Percentiles rank a stretch among this genome's conserved stretches.
Conservation (phyloP, 1,140 invertebrate species). For the Tetragnatha versicolor region DNA sequence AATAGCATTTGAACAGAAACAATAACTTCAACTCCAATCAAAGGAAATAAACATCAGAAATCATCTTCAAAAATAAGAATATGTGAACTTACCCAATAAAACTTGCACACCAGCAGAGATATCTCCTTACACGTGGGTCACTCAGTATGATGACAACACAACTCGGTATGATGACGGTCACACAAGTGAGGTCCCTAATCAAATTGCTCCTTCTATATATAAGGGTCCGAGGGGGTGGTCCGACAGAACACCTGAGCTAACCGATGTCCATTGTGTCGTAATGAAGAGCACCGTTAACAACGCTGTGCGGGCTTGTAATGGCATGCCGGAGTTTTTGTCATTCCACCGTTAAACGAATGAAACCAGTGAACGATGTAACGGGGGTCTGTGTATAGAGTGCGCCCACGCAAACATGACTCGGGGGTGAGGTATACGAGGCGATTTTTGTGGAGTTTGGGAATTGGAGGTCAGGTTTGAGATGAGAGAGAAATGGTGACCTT, state of each 20-base stretch:
- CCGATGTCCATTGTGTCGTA: neutral
- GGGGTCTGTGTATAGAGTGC: neutral
- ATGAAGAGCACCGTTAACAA: neutral
- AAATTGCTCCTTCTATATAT: neutral
- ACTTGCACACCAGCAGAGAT: too few species aligned
- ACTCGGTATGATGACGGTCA: too few species aligned
- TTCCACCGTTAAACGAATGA: conserved; percentile 19
- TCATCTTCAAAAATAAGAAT: too few species aligned
- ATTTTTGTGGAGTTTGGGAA: neutral
- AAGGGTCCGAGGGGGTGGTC: neutral
- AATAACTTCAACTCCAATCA: too few species aligned
- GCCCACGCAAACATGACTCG: neutral
- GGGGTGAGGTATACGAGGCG: neutral
- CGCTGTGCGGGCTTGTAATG: neutral
- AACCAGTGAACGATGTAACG: conserved; percentile 14
- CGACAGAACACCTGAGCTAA: conserved; percentile 1
- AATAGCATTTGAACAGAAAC: too few species aligned
- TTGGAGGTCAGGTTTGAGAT: neutral
- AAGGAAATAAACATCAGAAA: too few species aligned
- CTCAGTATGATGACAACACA: too few species aligned
- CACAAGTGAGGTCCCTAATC: too few species aligned
- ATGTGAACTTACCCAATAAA: too few species aligned
- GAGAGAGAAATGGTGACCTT: neutral
- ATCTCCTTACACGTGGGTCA: too few species aligned
- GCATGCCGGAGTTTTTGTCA: conserved; percentile 16